These are phyloP conservation scores for Aricia agestis DNA, from an alignment of 1,140 invertebrate genomes.

Conservation along the genomic window DNA sequence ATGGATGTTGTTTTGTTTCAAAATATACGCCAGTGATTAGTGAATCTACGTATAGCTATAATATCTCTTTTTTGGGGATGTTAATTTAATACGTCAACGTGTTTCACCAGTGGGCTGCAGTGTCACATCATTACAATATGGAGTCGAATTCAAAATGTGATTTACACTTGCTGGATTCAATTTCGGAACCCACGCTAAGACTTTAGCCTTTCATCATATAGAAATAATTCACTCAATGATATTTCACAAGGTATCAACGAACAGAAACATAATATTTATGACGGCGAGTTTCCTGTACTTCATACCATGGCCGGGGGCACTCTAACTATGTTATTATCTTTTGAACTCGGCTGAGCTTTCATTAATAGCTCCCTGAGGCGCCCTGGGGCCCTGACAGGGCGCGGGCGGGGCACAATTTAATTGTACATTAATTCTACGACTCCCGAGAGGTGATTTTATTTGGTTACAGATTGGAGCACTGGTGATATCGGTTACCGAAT, in stretches of 20 bases:
- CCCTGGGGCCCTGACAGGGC: neutral
- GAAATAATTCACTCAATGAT: neutral
- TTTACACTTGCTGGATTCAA: no score
- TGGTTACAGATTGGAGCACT: no score
- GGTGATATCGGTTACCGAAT: no score
- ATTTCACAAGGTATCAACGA: neutral
- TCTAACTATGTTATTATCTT: slow-evolving; percentile 3
- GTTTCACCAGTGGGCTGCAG: no score
- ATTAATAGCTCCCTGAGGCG: neutral
- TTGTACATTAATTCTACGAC: neutral
- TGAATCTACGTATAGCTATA: no score
- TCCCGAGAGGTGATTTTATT: neutral
- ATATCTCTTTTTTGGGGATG: no score
- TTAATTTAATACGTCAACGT: no score
- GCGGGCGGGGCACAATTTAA: neutral
- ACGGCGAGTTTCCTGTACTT: neutral
- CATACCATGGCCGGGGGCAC: neutral
- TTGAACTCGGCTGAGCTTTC: slow-evolving; percentile 8
- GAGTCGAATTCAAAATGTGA: no score
- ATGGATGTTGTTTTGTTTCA: no score
- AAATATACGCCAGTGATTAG: no score
- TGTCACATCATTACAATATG: no score
- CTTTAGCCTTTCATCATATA: neutral
- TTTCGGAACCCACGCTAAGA: no score
- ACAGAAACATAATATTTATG: neutral